Evolutionary conservation across 2,797 vertebrate species (phyloP).

Genomic region (Ptychadena robeensis): DNA sequence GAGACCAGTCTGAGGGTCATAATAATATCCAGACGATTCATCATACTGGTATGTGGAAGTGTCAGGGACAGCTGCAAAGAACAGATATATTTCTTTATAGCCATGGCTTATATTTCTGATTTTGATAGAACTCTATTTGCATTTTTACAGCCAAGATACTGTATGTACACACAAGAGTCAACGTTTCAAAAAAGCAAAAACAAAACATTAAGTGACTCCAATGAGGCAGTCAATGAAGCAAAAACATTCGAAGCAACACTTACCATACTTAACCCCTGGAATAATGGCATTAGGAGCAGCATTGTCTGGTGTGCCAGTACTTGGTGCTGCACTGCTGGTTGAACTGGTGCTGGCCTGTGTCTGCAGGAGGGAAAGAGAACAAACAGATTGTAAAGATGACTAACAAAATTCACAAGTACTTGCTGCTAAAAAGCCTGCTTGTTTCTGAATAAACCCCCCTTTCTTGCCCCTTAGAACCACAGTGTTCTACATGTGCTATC

Average conservation of each 20-base stretch:
- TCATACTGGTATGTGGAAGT: conserved; percentile 97
- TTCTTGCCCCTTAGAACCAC: no score
- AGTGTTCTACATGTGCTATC: no score
- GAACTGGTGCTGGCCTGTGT: conserved; percentile 72
- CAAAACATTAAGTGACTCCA: no score
- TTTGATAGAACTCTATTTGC: not conserved
- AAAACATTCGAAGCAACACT: conserved; percentile 54
- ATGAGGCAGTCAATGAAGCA: no score
- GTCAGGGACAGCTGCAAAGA: conserved; percentile 83
- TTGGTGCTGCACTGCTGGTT: conserved; percentile 62
- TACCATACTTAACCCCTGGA: conserved; percentile 80
- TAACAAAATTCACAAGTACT: no score
- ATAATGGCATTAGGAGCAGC: conserved; percentile 74
- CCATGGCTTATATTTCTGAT: not conserved
- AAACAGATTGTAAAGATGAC: not conserved
- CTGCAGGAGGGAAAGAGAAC: conserved; percentile 65
- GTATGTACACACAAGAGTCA: no score
- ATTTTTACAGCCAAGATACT: no score
- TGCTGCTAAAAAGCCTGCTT: no score
- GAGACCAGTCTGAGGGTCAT: conserved; percentile 91
- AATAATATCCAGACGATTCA: conserved; percentile 97
- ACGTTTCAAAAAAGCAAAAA: no score
- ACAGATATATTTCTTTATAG: not conserved
- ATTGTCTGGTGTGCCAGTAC: conserved; percentile 71
- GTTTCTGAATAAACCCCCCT: no score